Percentiles rank a stretch among this genome's conserved stretches.
phyloP scores from a whole-genome alignment of 2,113 vertebrate species.

The Barbus barbus region DNA sequence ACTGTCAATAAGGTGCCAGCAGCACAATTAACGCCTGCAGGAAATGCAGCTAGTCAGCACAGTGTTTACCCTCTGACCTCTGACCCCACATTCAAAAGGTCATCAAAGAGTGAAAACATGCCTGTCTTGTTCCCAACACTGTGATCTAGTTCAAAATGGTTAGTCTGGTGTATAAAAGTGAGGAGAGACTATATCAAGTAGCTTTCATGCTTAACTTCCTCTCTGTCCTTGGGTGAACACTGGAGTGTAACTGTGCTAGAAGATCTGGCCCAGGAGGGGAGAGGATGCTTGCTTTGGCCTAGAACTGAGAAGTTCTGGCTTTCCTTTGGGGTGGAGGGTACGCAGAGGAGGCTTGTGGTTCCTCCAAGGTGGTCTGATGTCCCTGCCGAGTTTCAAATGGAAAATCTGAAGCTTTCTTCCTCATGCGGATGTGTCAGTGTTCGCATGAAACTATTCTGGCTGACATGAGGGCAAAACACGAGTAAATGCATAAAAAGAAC shows the following conservation, averaged over 20 bases:
- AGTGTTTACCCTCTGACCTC: constrained; percentile 44
- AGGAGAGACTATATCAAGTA: constrained; percentile 36
- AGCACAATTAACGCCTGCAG: constrained; percentile 43
- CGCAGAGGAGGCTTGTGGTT: constrained; percentile 47
- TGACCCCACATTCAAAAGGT: constrained; percentile 22
- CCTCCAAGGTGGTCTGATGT: constrained; percentile 56
- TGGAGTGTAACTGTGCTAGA: constrained; percentile 31
- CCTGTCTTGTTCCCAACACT: constrained; percentile 24
- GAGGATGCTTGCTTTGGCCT: constrained; percentile 56
- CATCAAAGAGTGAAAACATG: constrained; percentile 25
- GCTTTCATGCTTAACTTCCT: constrained; percentile 32
- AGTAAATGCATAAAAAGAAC: not conserved
- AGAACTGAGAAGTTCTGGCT: constrained; percentile 54
- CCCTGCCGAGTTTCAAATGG: constrained; percentile 47
- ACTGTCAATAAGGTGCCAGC: constrained; percentile 43
- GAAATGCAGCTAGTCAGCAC: constrained; percentile 31
- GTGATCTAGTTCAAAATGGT: not conserved
- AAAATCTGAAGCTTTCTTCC: constrained; percentile 56
- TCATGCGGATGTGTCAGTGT: constrained; percentile 29
- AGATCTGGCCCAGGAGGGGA: constrained; percentile 46
- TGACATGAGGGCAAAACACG: not conserved
- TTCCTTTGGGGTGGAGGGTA: constrained; percentile 49
- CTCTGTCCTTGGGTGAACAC: constrained; percentile 51
- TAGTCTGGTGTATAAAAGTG: not conserved
- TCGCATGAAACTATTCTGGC: not conserved